Conservation (phyloP, 1,140 invertebrate species). For the Rhynchophorus ferrugineus region DNA sequence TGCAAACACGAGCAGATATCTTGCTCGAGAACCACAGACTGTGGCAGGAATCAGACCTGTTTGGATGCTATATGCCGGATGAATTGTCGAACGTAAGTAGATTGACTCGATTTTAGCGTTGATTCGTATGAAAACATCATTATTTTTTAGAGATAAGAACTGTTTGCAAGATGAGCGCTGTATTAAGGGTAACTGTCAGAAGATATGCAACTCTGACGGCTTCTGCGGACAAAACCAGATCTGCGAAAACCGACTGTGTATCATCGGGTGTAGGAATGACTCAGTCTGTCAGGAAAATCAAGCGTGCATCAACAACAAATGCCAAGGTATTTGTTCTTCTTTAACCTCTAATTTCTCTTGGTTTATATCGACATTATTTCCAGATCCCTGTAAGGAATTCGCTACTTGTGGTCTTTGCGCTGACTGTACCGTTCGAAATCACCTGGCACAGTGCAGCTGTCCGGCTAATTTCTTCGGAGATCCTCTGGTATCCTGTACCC, state of each 20-base stretch:
- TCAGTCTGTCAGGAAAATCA: conserved; percentile 64
- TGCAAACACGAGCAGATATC: conserved; percentile 60
- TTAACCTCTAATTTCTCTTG: conserved; percentile 8
- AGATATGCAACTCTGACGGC: conserved; percentile 76
- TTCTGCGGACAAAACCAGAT: conserved; percentile 74
- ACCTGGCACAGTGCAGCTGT: conserved; percentile 77
- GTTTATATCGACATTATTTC: too few species aligned
- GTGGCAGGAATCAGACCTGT: conserved; percentile 60
- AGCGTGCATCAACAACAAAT: conserved; percentile 75
- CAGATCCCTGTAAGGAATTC: conserved; percentile 68
- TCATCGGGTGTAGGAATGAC: conserved; percentile 75
- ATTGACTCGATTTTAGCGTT: background rate
- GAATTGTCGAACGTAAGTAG: conserved; percentile 55
- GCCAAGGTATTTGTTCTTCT: conserved; percentile 50
- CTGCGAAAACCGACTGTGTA: conserved; percentile 78
- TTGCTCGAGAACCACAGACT: conserved; percentile 58
- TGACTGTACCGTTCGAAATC: conserved; percentile 71
- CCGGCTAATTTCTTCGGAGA: conserved; percentile 72
- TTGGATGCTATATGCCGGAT: conserved; percentile 66
- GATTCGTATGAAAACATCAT: background rate
- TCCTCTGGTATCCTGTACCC: conserved; percentile 64
- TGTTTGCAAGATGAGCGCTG: conserved; percentile 80
- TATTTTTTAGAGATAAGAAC: conserved; percentile 59
- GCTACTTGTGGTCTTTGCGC: conserved; percentile 74
- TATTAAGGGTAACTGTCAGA: conserved; percentile 68